Conservation (phyloP, 2,113 vertebrate genomes). For the Arizona elegans region DNA sequence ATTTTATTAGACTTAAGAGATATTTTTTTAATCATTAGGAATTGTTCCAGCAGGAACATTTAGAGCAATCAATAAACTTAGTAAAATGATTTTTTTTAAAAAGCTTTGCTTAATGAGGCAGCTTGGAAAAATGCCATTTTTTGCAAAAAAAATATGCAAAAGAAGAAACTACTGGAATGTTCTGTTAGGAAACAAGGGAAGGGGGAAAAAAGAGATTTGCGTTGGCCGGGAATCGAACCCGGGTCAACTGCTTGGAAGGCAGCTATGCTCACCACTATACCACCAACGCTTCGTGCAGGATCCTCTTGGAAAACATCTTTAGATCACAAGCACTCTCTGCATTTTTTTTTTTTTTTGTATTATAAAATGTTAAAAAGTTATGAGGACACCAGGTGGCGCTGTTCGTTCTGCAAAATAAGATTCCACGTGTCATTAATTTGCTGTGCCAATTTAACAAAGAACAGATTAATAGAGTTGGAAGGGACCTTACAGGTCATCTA, state of each 20-base stretch:
- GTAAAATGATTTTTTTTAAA: background rate
- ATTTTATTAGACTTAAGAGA: background rate
- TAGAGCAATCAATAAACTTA: background rate
- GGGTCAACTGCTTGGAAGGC: conserved; percentile 37
- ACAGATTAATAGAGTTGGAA: no score
- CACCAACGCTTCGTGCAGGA: background rate
- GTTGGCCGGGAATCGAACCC: conserved; percentile 35
- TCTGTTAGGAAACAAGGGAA: background rate
- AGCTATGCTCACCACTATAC: conserved; percentile 38
- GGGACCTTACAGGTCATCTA: no score
- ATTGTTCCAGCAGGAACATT: background rate
- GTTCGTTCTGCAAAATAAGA: background rate
- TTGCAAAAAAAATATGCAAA: background rate
- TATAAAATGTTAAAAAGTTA: background rate
- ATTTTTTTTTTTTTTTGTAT: no score
- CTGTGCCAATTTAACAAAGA: background rate
- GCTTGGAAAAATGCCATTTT: background rate
- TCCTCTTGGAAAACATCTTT: background rate
- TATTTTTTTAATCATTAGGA: background rate
- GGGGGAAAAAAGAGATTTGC: background rate
- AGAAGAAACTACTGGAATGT: background rate
- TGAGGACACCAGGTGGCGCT: background rate
- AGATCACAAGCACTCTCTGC: background rate
- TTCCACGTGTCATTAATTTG: background rate
- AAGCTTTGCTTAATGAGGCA: background rate